Percentiles rank a stretch among this genome's conserved stretches.
Evolutionary conservation across 2,113 vertebrate species (phyloP).

Genomic region (Sus scrofa): DNA sequence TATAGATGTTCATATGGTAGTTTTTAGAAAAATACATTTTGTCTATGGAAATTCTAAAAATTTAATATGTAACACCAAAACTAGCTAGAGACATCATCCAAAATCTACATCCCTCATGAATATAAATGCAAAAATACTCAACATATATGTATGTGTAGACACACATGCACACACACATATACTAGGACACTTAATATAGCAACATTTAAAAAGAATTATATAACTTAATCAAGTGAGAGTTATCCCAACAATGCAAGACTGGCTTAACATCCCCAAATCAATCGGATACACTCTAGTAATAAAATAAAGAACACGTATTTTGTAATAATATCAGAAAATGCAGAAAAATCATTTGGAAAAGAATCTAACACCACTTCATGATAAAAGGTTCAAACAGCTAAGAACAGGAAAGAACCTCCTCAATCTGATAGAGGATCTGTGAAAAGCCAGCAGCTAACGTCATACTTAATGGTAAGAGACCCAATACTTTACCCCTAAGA

Average conservation of each 20-base stretch:
- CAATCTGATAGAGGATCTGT: not conserved
- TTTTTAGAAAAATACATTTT: not conserved
- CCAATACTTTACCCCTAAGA: not conserved
- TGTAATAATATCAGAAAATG: not conserved
- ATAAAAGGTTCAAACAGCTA: not conserved
- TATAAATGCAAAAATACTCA: not conserved
- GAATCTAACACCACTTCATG: not conserved
- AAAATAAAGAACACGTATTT: not conserved
- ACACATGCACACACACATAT: not conserved
- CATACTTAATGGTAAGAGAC: not conserved
- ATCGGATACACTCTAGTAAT: not conserved
- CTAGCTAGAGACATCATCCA: not conserved
- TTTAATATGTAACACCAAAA: not conserved
- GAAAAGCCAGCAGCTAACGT: not conserved
- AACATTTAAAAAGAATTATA: not conserved
- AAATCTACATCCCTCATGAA: not conserved
- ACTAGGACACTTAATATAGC: not conserved
- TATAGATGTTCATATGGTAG: not conserved
- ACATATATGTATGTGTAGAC: not conserved
- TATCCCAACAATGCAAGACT: not conserved
- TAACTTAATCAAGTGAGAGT: not conserved
- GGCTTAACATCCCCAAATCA: not conserved
- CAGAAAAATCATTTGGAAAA: not conserved
- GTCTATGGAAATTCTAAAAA: not conserved
- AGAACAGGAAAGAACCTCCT: not conserved